A percentile compares a stretch with the other conserved stretches of the same genome.
Evolutionary conservation across 2,888 invertebrate species (phyloP).

Genomic region (Hyalella azteca): DNA sequence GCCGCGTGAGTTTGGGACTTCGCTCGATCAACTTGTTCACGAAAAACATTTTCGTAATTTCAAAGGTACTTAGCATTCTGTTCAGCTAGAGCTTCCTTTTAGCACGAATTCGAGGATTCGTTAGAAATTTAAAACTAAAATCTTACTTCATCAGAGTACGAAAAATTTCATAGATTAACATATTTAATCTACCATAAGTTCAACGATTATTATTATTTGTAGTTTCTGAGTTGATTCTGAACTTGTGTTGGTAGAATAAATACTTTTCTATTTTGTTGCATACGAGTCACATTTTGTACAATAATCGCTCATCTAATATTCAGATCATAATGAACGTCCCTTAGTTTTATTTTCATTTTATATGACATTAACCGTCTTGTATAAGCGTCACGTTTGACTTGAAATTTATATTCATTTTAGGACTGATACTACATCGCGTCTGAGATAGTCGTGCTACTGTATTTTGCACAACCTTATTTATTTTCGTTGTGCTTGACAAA

Average conservation of each 20-base stretch:
- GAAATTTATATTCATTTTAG: too few species aligned
- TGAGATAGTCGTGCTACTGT: too few species aligned
- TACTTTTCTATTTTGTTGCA: too few species aligned
- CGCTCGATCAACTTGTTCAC: not conserved
- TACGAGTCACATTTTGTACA: too few species aligned
- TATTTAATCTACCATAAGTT: not conserved
- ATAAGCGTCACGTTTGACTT: too few species aligned
- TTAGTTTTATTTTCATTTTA: too few species aligned
- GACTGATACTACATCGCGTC: too few species aligned
- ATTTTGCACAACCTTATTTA: too few species aligned
- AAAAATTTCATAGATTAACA: slow-evolving; percentile 10
- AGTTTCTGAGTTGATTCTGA: not conserved
- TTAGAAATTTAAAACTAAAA: not conserved
- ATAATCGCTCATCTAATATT: too few species aligned
- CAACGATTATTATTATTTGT: not conserved
- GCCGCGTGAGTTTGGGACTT: not conserved
- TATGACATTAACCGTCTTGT: too few species aligned
- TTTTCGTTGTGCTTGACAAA: too few species aligned
- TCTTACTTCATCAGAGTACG: not conserved
- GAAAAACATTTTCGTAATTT: not conserved
- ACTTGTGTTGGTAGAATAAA: slow-evolving; percentile 25
- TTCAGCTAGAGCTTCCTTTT: not conserved
- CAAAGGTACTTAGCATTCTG: slow-evolving; percentile 6
- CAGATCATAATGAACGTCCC: too few species aligned
- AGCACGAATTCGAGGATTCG: slow-evolving; percentile 11